Conservation (phyloP, 2,888 invertebrate species). For the Xestia ashworthii region DNA sequence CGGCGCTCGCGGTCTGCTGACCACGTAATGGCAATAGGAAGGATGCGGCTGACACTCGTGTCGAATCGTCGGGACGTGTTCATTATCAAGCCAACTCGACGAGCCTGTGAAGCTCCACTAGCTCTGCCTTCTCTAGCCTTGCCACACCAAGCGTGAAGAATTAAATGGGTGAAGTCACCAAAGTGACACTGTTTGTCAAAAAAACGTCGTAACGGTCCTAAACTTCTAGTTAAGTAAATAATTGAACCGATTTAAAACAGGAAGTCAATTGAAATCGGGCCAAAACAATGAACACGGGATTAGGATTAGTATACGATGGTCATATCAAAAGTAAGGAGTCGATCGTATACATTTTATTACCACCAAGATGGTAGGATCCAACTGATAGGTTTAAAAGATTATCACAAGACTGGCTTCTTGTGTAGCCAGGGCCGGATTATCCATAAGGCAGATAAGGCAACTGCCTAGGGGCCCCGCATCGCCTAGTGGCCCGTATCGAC, state of each 20-base stretch:
- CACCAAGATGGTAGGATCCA: neutral
- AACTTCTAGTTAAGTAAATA: constrained; percentile 51
- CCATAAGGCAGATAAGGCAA: too few relatives aligned
- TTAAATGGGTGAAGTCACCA: constrained; percentile 72
- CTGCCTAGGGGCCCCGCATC: too few relatives aligned
- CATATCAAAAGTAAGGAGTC: neutral
- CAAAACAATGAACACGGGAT: constrained; percentile 5
- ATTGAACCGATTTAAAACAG: constrained; percentile 44
- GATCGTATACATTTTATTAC: neutral
- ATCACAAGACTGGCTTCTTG: neutral
- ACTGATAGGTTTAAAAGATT: neutral
- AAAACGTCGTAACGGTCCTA: constrained; percentile 54
- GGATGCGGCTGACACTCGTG: constrained; percentile 82
- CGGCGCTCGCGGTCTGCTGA: constrained; percentile 73
- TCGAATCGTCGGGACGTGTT: constrained; percentile 82
- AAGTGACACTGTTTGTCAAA: constrained; percentile 55
- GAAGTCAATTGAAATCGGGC: constrained; percentile 49
- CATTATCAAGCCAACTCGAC: constrained; percentile 73
- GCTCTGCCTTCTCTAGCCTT: constrained; percentile 74
- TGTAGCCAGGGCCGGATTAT: too few relatives aligned
- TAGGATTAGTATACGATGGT: neutral
- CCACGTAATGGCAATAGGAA: constrained; percentile 73
- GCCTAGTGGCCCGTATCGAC: too few relatives aligned
- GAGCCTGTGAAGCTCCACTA: constrained; percentile 62
- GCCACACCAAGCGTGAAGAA: constrained; percentile 81